Evolutionary conservation across 2,888 invertebrate genomes (phyloP), one percentile per base, ranked within the genome.

Genomic region (Arge pagana): DNA sequence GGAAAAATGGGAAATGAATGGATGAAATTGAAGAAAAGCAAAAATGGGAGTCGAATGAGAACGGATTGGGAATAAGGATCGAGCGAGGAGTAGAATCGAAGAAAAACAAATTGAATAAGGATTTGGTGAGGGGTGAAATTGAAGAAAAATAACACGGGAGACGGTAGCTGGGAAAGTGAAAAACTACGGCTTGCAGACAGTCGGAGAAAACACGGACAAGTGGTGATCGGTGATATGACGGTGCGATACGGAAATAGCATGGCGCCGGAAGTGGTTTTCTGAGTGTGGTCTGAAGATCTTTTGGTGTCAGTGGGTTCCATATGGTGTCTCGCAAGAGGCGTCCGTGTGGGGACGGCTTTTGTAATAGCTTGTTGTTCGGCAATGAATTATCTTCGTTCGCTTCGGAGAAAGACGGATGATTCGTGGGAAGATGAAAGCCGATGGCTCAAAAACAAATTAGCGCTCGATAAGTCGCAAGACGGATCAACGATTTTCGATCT

Each of bases 301-400:
- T 45, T 50, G 45, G 49, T 42, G 52, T 52, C 52, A 52, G 48
- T 45, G 52, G 52, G 48, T 52, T 52, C 45, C 45, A 45, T 48
- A 45, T 43, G 52, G 39, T 8, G n/a, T 24, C 15, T n/a, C n/a
- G n/a, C n/a, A n/a, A n/a, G n/a, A n/a, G n/a, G 33, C 23, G 31
- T 33, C 33, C 45, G 35, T 23, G 45, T 45, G 45, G n/a, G n/a
- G 45, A 45, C 23, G 45, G 23, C 33, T 45, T 45, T 35, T 23
- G 45, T 45, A 45, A 45, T 45, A 35, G 45, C 33, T 45, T 33
- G 45, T 45, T 45, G 45, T 45, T 45, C 45, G 15, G 23, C 33
- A 45, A 45, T 33, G 45, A 45, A 45, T 45, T 45, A 45, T 45
- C 35, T 45, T 45, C 11, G 33, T 45, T 48, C 42, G 33, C 23